These are phyloP conservation scores for Anhinga rufa DNA, from an alignment of 2,113 vertebrate species.

Conservation along the genomic window DNA sequence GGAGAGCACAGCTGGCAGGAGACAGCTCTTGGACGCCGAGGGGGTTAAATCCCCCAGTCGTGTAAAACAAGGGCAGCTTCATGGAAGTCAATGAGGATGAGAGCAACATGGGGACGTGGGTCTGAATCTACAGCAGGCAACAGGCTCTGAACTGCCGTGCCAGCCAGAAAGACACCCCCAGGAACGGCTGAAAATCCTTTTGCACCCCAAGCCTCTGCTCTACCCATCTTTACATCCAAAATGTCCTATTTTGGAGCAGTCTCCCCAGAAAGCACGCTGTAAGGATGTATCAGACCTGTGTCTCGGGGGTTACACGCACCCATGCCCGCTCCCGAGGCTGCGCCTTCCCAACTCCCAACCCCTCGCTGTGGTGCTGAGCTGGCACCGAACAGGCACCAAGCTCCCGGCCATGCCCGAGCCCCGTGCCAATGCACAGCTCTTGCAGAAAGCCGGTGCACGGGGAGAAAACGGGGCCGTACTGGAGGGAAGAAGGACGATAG, in stretches of 20 bases:
- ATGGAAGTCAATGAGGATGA: rapidly evolving
- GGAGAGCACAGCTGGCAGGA: rapidly evolving
- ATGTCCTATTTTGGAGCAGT: rapidly evolving
- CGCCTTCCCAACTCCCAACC: background rate
- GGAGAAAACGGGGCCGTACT: rapidly evolving
- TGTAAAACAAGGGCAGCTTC: background rate
- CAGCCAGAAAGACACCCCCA: background rate
- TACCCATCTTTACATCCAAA: background rate
- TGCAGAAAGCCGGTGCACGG: rapidly evolving
- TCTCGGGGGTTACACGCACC: background rate
- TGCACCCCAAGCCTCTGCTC: background rate
- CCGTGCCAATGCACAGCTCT: rapidly evolving
- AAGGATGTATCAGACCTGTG: rapidly evolving
- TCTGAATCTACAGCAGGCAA: background rate
- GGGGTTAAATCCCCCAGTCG: background rate
- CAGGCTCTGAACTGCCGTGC: rapidly evolving
- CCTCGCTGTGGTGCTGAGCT: rapidly evolving
- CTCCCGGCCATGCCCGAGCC: rapidly evolving
- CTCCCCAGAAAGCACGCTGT: too few relatives aligned
- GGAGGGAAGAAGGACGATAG: rapidly evolving
- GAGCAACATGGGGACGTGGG: background rate
- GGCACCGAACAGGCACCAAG: rapidly evolving
- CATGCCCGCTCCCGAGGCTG: rapidly evolving
- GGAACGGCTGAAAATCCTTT: background rate
- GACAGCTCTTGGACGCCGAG: rapidly evolving